Conservation (phyloP, 2,888 invertebrate genomes). For the Notodonta ziczac region DNA sequence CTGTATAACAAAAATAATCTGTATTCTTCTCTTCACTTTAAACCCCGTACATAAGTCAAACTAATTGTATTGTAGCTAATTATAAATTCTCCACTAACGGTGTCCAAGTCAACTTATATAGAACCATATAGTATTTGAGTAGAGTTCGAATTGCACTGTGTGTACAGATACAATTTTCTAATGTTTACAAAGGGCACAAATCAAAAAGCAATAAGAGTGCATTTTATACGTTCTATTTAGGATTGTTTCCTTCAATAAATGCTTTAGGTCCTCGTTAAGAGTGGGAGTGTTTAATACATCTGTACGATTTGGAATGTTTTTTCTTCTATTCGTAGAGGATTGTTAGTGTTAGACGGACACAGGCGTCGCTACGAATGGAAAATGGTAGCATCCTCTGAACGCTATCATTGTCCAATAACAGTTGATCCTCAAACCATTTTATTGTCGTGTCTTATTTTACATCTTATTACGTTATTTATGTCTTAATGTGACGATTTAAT, state of each 20-base stretch:
- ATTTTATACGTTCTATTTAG: constrained; percentile 71
- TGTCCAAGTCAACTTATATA: not conserved
- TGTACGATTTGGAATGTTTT: constrained; percentile 29
- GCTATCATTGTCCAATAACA: no score
- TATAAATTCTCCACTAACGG: constrained; percentile 21
- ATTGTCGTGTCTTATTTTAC: no score
- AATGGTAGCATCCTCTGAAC: not conserved
- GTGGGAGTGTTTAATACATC: constrained; percentile 37
- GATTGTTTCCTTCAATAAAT: constrained; percentile 71
- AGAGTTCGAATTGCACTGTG: constrained; percentile 5
- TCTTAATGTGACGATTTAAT: no score
- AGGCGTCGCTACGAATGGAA: constrained; percentile 10
- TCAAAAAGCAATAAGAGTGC: constrained; percentile 70
- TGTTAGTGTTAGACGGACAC: constrained; percentile 22
- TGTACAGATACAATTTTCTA: constrained; percentile 8
- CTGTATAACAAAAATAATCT: constrained; percentile 19
- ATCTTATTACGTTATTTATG: no score
- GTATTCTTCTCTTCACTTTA: constrained; percentile 19
- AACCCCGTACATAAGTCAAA: constrained; percentile 35
- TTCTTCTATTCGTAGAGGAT: constrained; percentile 30
- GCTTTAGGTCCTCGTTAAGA: constrained; percentile 46
- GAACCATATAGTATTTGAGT: rapidly evolving
- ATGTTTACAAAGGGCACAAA: constrained; percentile 65
- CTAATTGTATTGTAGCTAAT: constrained; percentile 43
- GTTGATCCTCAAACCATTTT: no score